phyloP scores from a whole-genome alignment of 2,113 vertebrate species.

The Naja naja region DNA sequence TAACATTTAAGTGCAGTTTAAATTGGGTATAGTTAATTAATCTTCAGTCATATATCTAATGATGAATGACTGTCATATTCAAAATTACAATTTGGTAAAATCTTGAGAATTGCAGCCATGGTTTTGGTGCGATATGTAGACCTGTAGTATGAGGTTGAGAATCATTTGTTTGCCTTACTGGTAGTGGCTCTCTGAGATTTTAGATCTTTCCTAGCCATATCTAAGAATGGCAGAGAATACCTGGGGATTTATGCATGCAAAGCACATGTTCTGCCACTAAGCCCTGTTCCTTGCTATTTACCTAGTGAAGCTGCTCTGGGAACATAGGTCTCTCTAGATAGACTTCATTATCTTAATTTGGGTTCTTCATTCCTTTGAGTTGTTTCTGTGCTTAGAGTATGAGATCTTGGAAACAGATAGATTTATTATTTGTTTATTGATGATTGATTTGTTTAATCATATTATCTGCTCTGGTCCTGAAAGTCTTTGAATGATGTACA shows the following conservation, averaged over 20 bases:
- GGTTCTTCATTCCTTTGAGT: neutral
- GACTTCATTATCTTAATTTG: slow-evolving; percentile 16
- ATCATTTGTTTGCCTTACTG: neutral
- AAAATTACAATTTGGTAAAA: too few species aligned
- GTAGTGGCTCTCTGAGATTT: neutral
- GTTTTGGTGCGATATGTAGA: too few species aligned
- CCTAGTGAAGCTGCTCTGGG: slow-evolving; percentile 17
- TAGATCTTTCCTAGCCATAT: neutral
- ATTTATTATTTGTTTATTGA: neutral
- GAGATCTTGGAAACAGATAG: neutral
- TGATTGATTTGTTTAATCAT: too few species aligned
- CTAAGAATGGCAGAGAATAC: neutral
- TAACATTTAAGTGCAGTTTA: too few species aligned
- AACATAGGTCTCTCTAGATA: slow-evolving; percentile 6
- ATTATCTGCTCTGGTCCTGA: too few species aligned
- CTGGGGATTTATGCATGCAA: neutral
- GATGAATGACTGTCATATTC: too few species aligned
- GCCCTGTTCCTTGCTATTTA: slow-evolving; percentile 7
- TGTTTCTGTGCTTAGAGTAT: neutral
- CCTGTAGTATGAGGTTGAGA: too few species aligned
- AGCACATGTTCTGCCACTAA: neutral
- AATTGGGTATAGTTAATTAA: too few species aligned
- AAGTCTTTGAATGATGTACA: too few species aligned
- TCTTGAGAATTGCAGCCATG: too few species aligned
- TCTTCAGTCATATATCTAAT: too few species aligned